phyloP scores from a whole-genome alignment of 2,888 invertebrate genomes.

The Parelbella ahira region DNA sequence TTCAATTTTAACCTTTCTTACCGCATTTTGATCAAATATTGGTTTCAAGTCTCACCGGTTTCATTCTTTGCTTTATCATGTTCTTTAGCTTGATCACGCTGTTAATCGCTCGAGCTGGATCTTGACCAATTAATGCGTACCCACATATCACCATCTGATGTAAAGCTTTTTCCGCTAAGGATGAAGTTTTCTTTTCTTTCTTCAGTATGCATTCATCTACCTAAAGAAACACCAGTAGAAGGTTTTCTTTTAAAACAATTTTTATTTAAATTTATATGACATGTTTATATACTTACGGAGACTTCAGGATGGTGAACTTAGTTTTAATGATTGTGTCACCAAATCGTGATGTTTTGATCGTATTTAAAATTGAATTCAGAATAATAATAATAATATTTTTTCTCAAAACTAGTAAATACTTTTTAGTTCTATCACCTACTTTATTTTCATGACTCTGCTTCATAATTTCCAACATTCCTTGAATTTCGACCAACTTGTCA shows the following conservation, averaged over 20 bases:
- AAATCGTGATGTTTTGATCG: too few species aligned
- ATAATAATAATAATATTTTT: too few species aligned
- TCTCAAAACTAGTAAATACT: too few species aligned
- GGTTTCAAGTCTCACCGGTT: slow-evolving; percentile 45
- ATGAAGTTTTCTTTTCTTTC: slow-evolving; percentile 53
- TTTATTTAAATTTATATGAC: too few species aligned
- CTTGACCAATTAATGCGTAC: slow-evolving; percentile 69
- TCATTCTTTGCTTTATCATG: slow-evolving; percentile 54
- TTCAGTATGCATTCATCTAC: slow-evolving; percentile 48
- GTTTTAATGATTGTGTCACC: too few species aligned
- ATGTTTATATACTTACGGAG: too few species aligned
- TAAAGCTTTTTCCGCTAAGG: slow-evolving; percentile 63
- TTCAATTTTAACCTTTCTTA: neutral
- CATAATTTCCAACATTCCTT: slow-evolving; percentile 46
- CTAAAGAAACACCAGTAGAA: slow-evolving; percentile 40
- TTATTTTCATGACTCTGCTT: slow-evolving; percentile 44
- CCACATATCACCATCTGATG: slow-evolving; percentile 75
- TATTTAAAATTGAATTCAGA: too few species aligned
- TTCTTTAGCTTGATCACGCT: slow-evolving; percentile 55
- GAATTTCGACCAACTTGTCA: slow-evolving; percentile 52
- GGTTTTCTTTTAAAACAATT: too few species aligned
- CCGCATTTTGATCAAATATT: neutral
- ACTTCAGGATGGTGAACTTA: too few species aligned
- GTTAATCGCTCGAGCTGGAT: slow-evolving; percentile 59
- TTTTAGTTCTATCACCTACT: too few species aligned